Evolutionary conservation across 2,113 vertebrate genomes (phyloP).

Genomic region (Notiomystis cincta): DNA sequence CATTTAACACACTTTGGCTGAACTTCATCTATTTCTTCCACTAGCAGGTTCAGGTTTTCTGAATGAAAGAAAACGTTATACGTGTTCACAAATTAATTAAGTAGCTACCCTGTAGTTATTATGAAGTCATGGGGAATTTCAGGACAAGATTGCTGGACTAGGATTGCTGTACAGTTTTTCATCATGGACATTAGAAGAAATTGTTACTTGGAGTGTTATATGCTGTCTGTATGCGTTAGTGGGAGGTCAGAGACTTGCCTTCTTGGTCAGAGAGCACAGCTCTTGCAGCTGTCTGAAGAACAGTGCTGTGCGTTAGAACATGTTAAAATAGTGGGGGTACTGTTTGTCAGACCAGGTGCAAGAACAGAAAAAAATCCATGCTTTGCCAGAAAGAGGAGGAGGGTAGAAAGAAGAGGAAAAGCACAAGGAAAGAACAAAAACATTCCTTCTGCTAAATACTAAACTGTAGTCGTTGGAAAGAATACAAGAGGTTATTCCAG

Average conservation of each 20-base stretch:
- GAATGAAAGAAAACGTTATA: not conserved
- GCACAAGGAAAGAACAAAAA: slow-evolving; percentile 15
- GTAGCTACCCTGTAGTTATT: not conserved
- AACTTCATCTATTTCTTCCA: not conserved
- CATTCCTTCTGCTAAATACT: slow-evolving; percentile 54
- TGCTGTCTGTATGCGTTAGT: not conserved
- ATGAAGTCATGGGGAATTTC: not conserved
- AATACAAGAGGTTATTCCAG: slow-evolving; percentile 65
- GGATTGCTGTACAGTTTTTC: not conserved
- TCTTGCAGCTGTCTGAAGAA: slow-evolving; percentile 40
- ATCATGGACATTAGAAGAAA: not conserved
- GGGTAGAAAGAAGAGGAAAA: not conserved
- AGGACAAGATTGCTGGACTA: not conserved
- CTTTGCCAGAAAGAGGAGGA: not conserved
- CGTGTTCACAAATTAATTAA: not conserved
- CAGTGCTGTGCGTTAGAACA: not conserved
- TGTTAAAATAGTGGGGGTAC: slow-evolving; percentile 31
- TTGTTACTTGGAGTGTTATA: not conserved
- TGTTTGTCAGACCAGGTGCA: slow-evolving; percentile 68
- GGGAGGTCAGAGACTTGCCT: slow-evolving; percentile 31
- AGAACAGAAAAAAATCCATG: not conserved
- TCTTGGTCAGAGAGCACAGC: slow-evolving; percentile 13
- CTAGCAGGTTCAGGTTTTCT: not conserved
- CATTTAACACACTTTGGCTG: not conserved
- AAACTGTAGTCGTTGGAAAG: slow-evolving; percentile 46